Evolutionary conservation across 2,113 vertebrate genomes (phyloP).

Genomic region (Cnemophilus loriae): DNA sequence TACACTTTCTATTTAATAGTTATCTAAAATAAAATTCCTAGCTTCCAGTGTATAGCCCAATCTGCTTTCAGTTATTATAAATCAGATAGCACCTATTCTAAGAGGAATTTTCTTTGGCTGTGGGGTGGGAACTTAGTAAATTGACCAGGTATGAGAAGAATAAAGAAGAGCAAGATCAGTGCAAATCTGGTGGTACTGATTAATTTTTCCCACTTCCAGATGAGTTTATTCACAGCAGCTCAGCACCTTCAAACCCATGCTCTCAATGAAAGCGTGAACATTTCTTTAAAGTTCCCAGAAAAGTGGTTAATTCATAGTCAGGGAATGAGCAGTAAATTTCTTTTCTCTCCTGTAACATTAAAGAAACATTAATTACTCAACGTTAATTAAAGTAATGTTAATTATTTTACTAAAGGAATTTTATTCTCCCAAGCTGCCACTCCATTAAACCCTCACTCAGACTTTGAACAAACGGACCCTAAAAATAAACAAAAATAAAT

Average conservation of each 20-base stretch:
- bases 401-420: conserved; percentile 25
- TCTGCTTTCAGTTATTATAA: background rate
- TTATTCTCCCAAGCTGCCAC: background rate
- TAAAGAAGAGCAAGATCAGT: background rate
- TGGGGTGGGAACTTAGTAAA: background rate
- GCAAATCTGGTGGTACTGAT: background rate
- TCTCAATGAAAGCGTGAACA: background rate
- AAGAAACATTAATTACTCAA: conserved; percentile 44
- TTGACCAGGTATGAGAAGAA: background rate
- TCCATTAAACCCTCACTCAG: background rate
- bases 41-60: background rate
- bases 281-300: background rate
- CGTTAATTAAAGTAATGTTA: conserved; percentile 36
- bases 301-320: conserved; percentile 11
- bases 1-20: background rate
- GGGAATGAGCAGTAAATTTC: background rate
- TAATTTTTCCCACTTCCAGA: background rate
- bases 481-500: conserved; percentile 22
- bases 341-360: conserved; percentile 19
- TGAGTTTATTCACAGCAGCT: background rate
- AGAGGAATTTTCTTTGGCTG: background rate
- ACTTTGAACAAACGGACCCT: background rate
- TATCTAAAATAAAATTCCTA: conserved; percentile 3
- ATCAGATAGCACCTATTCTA: background rate
- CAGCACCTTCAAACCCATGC: background rate